Evolutionary conservation across 1,140 invertebrate species (phyloP).

Genomic region (Thereuonema tuberculata): DNA sequence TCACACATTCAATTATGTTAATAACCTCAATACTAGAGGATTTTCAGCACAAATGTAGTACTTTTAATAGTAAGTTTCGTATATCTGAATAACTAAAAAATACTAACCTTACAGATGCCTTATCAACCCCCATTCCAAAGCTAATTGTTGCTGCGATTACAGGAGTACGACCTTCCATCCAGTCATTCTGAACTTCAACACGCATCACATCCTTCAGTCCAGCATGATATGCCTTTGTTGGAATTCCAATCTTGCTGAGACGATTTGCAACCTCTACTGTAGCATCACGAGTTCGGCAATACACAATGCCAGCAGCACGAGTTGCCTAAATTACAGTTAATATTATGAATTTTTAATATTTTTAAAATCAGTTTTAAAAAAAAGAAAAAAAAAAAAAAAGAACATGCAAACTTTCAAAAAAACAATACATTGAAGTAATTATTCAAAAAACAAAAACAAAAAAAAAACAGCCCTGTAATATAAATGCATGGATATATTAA

Average conservation of each 20-base stretch:
- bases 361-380: too few relatives aligned
- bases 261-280: constrained; percentile 45
- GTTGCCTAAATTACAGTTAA: background rate
- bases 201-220: constrained; percentile 40
- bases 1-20: too few relatives aligned
- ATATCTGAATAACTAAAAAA: too few relatives aligned
- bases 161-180: constrained; percentile 47
- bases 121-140: constrained; percentile 64
- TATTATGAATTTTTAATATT: too few relatives aligned
- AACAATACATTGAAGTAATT: constrained; percentile 4
- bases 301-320: constrained; percentile 57
- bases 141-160: constrained; percentile 49
- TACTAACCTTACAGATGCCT: constrained; percentile 51
- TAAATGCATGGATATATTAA: too few relatives aligned
- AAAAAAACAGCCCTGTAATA: too few relatives aligned
- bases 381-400: constrained; percentile 34
- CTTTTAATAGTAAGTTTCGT: too few relatives aligned
- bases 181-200: constrained; percentile 43
- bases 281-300: constrained; percentile 49
- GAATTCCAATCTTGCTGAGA: constrained; percentile 39
- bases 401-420: too few relatives aligned
- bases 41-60: too few relatives aligned
- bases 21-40: too few relatives aligned
- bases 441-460: too few relatives aligned
- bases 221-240: constrained; percentile 48